A percentile compares a stretch with the other conserved stretches of the same genome.
Conservation (phyloP, 2,797 vertebrate species). For the Hippoglossus hippoglossus region DNA sequence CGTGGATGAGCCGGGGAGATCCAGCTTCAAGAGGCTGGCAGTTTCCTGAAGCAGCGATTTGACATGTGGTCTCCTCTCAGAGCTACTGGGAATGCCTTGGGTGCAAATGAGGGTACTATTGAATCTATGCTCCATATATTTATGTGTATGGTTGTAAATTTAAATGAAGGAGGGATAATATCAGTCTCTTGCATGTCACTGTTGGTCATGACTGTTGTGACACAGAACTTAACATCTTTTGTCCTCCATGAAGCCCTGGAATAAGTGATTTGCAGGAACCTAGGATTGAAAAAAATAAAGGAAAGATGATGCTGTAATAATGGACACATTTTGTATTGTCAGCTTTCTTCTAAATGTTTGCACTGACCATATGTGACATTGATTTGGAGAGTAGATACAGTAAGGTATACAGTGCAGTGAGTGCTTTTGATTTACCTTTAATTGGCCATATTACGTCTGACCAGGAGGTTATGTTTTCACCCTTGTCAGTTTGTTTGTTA, state of each 20-base stretch:
- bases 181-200: not conserved
- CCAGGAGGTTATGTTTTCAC: too few species aligned
- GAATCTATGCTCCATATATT: not conserved
- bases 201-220: not conserved
- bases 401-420: too few species aligned
- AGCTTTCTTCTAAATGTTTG: not conserved
- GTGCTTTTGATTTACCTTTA: too few species aligned
- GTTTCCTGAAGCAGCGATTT: not conserved
- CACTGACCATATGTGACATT: not conserved
- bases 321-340: conserved; percentile 9
- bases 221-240: not conserved
- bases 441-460: too few species aligned
- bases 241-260: too few species aligned
- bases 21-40: not conserved
- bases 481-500: too few species aligned
- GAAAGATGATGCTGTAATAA: conserved; percentile 17
- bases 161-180: not conserved
- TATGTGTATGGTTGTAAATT: not conserved
- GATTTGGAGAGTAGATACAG: too few species aligned
- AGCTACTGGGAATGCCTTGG: not conserved
- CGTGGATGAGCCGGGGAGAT: conserved; percentile 2
- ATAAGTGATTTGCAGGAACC: too few species aligned
- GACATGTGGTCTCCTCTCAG: conserved; percentile 12
- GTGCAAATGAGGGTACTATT: not conserved
- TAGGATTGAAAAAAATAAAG: not conserved